Conservation (phyloP, 2,797 vertebrate species). For the Enteromius unitaeniatus region DNA sequence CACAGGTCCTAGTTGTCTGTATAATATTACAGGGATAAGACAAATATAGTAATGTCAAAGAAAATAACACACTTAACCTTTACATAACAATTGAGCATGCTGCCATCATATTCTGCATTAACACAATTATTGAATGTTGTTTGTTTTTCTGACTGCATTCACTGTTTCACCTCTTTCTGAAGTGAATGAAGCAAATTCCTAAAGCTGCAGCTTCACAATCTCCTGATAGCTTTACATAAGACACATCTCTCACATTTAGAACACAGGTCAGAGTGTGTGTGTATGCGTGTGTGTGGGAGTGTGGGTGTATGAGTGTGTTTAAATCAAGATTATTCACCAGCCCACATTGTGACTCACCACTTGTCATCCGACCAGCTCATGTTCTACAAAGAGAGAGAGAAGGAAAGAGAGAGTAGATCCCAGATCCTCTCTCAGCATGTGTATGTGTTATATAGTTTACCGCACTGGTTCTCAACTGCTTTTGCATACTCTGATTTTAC, state of each 20-base stretch:
- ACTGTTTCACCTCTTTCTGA: background rate
- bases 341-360: slow-evolving; percentile 72
- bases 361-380: slow-evolving; percentile 70
- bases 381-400: slow-evolving; percentile 64
- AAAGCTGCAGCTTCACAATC: slow-evolving; percentile 61
- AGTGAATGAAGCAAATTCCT: slow-evolving; percentile 68
- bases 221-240: slow-evolving; percentile 63
- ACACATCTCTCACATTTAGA: slow-evolving; percentile 53
- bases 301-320: slow-evolving; percentile 47
- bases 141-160: background rate
- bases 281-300: slow-evolving; percentile 49
- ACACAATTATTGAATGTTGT: slow-evolving; percentile 1
- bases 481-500: background rate
- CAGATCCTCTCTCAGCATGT: background rate
- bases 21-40: slow-evolving; percentile 1
- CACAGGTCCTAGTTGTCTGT: background rate
- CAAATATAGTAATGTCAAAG: slow-evolving; percentile 2
- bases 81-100: slow-evolving; percentile 47
- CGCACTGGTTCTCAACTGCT: background rate
- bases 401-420: slow-evolving; percentile 51
- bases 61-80: slow-evolving; percentile 25
- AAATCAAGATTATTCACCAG: slow-evolving; percentile 56
- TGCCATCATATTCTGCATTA: slow-evolving; percentile 32
- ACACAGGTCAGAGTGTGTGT: slow-evolving; percentile 51
- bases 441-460: background rate